Base-by-base conservation (phyloP, 2,113 vertebrate species). In the Prunella himalayana region DNA sequence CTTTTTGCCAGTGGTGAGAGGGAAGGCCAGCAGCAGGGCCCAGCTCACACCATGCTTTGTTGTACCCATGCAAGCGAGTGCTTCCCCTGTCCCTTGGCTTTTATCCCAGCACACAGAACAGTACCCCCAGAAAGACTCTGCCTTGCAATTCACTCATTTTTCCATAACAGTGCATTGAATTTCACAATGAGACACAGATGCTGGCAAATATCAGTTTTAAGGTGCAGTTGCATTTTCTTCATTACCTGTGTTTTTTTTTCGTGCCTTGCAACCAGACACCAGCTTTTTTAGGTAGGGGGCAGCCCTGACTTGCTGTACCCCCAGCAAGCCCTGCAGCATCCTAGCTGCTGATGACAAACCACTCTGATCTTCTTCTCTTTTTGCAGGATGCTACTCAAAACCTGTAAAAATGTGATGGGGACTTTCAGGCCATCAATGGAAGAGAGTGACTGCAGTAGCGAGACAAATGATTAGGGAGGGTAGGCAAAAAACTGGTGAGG, bases 51-150 rank as follows among this genome's bases (percentile, higher is more conserved):
- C 19, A 7, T 24, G 30, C 23, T 15, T 65, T 75, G 39, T 72
- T 69, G 13, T 21, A 17, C 22, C 7, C 5, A 1, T 37, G 28
- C 35, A 16, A 61, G 37, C 0, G 0, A 44, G 9, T 3, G 25
- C 31, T 88, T 31, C 37, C 25, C n/a, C 41, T 1, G 0, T 27
- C 20, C 56, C 61, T 41, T 0, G 0, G 42, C 39, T 90, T 73
- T 75, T 47, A 63, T 50, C 14, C 13, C 44, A 35, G 15, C 35
- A n/a, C 64, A 44, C 6, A 22, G 17, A 56, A 6, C 33, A 9
- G 11, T 18, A 35, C 6, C 12, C 39, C 12, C 39, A 54, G 54
- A 65, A 57, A 33, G 41, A 77, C 22, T 64, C 2, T 75, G 61
- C 61, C 49, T 76, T 41, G 45, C 21, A 30, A 19, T n/a, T 69